A percentile compares a stretch with the other conserved stretches of the same genome.
Evolutionary conservation across 2,888 invertebrate species (phyloP).

Genomic region (Trachelus iudaicus): DNA sequence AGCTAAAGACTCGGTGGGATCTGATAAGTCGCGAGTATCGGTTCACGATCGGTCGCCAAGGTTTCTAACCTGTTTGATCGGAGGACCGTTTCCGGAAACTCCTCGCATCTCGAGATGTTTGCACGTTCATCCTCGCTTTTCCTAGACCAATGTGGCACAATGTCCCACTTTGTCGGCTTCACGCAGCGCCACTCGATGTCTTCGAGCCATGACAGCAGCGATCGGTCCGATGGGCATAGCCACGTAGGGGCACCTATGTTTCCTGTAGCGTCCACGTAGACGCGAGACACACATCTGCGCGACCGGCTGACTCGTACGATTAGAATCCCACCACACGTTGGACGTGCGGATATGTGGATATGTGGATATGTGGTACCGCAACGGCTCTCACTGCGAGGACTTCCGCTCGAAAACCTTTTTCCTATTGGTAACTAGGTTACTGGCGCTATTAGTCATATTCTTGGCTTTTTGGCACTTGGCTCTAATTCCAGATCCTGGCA

Average conservation of each 20-base stretch:
- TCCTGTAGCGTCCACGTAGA: neutral
- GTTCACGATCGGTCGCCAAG: constrained; percentile 5
- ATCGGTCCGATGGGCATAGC: too few species aligned
- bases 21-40: too few species aligned
- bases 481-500: too few species aligned
- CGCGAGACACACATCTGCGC: neutral
- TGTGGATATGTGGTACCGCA: constrained; percentile 39
- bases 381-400: constrained; percentile 11
- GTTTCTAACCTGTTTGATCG: constrained; percentile 19
- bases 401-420: constrained; percentile 18
- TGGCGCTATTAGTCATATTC: too few species aligned
- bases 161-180: constrained; percentile 45
- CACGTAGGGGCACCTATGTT: too few species aligned
- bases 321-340: neutral
- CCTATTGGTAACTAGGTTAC: too few species aligned
- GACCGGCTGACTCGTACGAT: too few species aligned
- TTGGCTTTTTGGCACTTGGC: too few species aligned
- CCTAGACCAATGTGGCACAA: constrained; percentile 45
- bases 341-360: constrained; percentile 32
- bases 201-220: too few species aligned
- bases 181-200: too few species aligned
- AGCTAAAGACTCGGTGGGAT: too few species aligned
- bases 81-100: constrained; percentile 12
- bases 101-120: too few species aligned
- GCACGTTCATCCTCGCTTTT: constrained; percentile 10